phyloP scores from a whole-genome alignment of 2,113 vertebrate genomes.

The Propithecus coquereli region DNA sequence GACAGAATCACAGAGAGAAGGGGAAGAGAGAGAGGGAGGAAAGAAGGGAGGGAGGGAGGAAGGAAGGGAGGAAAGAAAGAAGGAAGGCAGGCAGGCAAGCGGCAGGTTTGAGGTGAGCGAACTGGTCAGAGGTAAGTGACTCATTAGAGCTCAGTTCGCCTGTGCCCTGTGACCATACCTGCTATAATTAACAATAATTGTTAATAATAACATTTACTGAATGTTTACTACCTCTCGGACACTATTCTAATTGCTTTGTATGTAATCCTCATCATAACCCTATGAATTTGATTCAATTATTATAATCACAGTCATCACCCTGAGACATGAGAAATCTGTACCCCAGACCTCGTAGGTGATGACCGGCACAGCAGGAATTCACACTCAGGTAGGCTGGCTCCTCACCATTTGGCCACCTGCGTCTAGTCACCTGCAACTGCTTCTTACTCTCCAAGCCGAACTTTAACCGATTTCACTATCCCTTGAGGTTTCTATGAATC shows the following conservation, averaged over 20 bases:
- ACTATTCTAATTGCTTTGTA: background rate
- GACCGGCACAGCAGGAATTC: background rate
- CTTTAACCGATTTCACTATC: background rate
- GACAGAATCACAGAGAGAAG: background rate
- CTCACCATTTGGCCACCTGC: fast-evolving
- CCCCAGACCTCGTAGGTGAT: background rate
- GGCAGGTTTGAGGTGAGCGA: background rate
- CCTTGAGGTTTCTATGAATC: background rate
- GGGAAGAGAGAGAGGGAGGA: too few species aligned
- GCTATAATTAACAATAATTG: background rate
- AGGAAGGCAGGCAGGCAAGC: background rate
- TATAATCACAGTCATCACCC: background rate
- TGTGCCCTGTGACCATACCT: background rate
- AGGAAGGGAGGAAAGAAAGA: too few species aligned
- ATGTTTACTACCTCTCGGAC: background rate
- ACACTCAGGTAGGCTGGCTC: background rate
- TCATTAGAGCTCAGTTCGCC: background rate
- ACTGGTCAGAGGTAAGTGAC: background rate
- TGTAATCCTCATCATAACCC: background rate
- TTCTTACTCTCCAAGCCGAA: background rate
- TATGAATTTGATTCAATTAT: background rate
- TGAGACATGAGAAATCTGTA: background rate
- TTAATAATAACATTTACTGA: background rate
- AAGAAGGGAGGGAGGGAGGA: background rate
- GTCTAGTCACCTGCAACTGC: background rate